Evolutionary conservation across 2,888 invertebrate species (phyloP), one percentile per base, ranked within the genome.

Genomic region (Lasioglossum calceatum): DNA sequence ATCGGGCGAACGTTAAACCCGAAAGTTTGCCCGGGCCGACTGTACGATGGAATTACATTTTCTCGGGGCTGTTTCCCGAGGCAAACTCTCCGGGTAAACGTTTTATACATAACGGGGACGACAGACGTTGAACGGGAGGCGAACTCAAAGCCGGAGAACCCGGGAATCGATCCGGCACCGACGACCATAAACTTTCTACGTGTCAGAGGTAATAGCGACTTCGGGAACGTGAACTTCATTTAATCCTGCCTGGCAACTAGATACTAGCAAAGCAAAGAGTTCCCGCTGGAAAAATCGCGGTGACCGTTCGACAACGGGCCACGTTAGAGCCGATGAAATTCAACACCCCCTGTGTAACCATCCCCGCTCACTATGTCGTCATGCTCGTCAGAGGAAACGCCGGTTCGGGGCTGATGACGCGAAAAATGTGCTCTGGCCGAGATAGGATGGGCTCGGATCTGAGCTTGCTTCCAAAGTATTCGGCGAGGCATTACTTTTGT

Each of bases 141-240:
- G 78, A 86, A 61, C 61, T 76, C 71, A 80, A 74, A 77, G 58
- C 67, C 42, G 72, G 64, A 14, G 61, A 14, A 27, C 61, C 78
- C 70, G 76, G 77, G 73, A 73, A 87, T 87, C 87, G 87, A 87
- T 84, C 72, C 76, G 23, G 36, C 36, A 50, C 67, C 74, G 70
- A 39, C 27, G 77, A 87, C 77, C 74, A 82, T 87, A 87, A 87
- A 87, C 77, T 77, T 83, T 87, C 87, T 78, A 87, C 87, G 87
- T 87, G 87, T 87, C 87, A 80, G 42, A n/a, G 75, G 83, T 86
- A 87, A 87, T 78, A 82, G 77, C 78, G 82, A 87, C 81, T 81
- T 78, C 71, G 50, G 80, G 58, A 67, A 80, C 80, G 79, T 47
- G 87, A 75, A 80, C 71, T 82, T 79, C 83, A 82, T 87, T 87